Percentiles rank a stretch among this genome's conserved stretches.
Evolutionary conservation across 1,140 invertebrate genomes (phyloP).

Genomic region (Bombus pyrosoma): DNA sequence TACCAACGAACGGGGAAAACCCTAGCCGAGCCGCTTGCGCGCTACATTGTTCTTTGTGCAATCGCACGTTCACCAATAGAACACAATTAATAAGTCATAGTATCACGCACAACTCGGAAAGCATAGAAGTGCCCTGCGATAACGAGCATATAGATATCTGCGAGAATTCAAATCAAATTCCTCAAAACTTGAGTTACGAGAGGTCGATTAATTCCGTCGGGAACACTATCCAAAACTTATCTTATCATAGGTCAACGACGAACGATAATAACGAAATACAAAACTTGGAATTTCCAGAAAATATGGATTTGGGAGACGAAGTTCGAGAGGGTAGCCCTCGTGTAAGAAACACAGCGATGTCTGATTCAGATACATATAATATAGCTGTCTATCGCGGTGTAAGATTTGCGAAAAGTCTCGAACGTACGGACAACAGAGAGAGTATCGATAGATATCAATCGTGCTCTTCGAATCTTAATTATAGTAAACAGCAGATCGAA

Average conservation of each 20-base stretch:
- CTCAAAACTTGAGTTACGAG: slow-evolving; percentile 67
- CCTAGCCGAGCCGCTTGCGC: slow-evolving; percentile 70
- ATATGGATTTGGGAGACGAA: slow-evolving; percentile 53
- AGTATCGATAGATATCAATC: slow-evolving; percentile 46
- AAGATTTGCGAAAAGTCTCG: slow-evolving; percentile 39
- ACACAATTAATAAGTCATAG: slow-evolving; percentile 75
- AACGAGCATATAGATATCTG: slow-evolving; percentile 74
- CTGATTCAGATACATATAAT: slow-evolving; percentile 28
- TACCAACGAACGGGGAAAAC: slow-evolving; percentile 51
- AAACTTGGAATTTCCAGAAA: slow-evolving; percentile 65
- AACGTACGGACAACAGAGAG: slow-evolving; percentile 17
- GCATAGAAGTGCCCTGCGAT: slow-evolving; percentile 72
- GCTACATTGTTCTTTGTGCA: slow-evolving; percentile 76
- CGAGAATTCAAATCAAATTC: slow-evolving; percentile 71
- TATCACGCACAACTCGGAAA: slow-evolving; percentile 72
- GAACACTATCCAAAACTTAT: slow-evolving; percentile 69
- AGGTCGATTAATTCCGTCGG: slow-evolving; percentile 64
- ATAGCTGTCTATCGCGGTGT: slow-evolving; percentile 34
- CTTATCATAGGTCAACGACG: slow-evolving; percentile 59
- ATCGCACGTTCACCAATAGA: slow-evolving; percentile 75
- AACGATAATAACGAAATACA: slow-evolving; percentile 62
- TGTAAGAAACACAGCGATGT: slow-evolving; percentile 41
- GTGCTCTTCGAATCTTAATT: slow-evolving; percentile 38
- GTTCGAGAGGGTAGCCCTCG: slow-evolving; percentile 44
- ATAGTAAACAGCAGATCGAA: slow-evolving; percentile 41